Evolutionary conservation across 2,797 vertebrate species (phyloP).

Genomic region (Urosaurus nigricauda): DNA sequence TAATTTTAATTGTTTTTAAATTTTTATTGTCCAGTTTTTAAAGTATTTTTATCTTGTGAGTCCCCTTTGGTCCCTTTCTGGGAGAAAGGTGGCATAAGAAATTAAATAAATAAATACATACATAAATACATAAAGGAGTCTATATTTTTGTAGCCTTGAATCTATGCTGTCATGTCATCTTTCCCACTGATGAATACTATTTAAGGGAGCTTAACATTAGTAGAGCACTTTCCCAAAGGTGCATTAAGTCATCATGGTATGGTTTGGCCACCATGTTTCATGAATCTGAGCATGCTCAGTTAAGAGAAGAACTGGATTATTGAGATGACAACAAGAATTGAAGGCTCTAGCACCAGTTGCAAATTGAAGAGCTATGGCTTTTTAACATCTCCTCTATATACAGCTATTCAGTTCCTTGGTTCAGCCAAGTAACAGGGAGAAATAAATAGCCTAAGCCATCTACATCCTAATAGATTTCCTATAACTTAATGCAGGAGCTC

Average conservation of each 20-base stretch:
- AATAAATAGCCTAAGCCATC: constrained; percentile 32
- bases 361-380: constrained; percentile 23
- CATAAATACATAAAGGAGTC: no score
- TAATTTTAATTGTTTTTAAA: no score
- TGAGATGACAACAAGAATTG: constrained; percentile 5
- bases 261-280: neutral
- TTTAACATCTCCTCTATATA: constrained; percentile 24
- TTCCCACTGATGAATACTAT: neutral
- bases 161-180: no score
- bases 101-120: no score
- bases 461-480: constrained; percentile 41
- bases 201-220: neutral
- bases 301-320: neutral
- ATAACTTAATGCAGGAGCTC: constrained; percentile 29
- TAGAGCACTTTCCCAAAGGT: neutral
- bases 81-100: no score
- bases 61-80: no score
- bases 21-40: no score
- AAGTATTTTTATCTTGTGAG: no score
- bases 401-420: constrained; percentile 23
- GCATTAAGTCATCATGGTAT: neutral
- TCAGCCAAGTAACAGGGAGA: constrained; percentile 25
- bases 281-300: neutral
- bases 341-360: neutral
- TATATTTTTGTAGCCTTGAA: neutral